Evolutionary conservation across 2,113 vertebrate genomes (phyloP).

Genomic region (Tachysurus vachellii): DNA sequence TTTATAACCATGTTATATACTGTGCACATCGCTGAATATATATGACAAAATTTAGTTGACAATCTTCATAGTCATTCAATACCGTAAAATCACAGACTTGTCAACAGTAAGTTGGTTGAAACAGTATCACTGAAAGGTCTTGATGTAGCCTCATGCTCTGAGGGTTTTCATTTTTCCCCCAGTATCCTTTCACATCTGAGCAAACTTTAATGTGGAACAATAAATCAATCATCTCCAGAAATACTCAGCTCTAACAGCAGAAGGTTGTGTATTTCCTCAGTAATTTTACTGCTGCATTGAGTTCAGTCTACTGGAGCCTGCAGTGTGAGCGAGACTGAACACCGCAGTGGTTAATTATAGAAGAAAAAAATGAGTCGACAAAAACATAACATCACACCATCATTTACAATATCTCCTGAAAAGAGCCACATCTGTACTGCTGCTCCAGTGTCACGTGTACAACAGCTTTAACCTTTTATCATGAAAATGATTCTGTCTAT

Average conservation of each 20-base stretch:
- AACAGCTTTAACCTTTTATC: not conserved
- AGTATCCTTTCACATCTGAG: not conserved
- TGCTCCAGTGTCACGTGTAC: not conserved
- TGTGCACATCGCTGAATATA: not conserved
- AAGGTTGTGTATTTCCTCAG: not conserved
- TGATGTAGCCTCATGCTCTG: not conserved
- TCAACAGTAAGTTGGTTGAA: too few relatives aligned
- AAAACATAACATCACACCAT: not conserved
- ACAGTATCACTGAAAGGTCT: too few relatives aligned
- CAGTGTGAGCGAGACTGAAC: constrained; percentile 4
- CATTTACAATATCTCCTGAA: not conserved
- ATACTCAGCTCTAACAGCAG: not conserved
- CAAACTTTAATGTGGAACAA: not conserved
- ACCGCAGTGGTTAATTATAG: constrained; percentile 14
- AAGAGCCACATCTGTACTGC: not conserved
- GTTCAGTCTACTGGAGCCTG: constrained; percentile 13
- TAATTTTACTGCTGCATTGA: constrained; percentile 31
- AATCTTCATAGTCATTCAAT: not conserved
- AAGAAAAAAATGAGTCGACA: not conserved
- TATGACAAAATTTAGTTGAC: not conserved
- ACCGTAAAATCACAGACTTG: not conserved
- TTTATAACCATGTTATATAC: not conserved
- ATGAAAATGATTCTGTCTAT: not conserved
- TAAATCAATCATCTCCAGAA: constrained; percentile 7
- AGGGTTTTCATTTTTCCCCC: not conserved